Evolutionary conservation across 1,140 invertebrate species (phyloP).

Genomic region (Condylostylus longicornis): DNA sequence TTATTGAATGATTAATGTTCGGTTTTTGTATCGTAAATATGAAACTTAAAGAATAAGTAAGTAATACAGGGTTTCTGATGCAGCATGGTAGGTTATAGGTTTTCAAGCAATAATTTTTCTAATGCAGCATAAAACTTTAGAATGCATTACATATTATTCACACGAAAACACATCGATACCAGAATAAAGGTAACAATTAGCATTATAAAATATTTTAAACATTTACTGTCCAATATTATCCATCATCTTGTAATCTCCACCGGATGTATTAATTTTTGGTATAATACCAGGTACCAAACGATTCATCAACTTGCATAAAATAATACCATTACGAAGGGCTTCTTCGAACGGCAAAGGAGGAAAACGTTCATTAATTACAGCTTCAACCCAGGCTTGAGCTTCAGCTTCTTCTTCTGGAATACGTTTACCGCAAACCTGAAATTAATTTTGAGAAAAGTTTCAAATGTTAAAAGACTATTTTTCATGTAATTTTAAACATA

Average conservation of each 20-base stretch:
- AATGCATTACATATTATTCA: too few relatives aligned
- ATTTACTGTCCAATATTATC: constrained; percentile 80
- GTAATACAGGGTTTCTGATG: too few relatives aligned
- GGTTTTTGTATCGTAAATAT: too few relatives aligned
- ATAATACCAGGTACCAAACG: constrained; percentile 68
- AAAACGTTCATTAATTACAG: constrained; percentile 65
- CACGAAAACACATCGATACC: too few relatives aligned
- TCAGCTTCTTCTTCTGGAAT: constrained; percentile 69
- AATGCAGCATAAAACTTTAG: too few relatives aligned
- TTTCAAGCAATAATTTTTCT: not conserved
- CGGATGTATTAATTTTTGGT: constrained; percentile 70
- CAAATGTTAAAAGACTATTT: too few relatives aligned
- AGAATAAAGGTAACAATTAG: too few relatives aligned
- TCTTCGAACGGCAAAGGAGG: constrained; percentile 56
- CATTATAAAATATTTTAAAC: too few relatives aligned
- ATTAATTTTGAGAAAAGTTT: too few relatives aligned
- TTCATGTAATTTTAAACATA: too few relatives aligned
- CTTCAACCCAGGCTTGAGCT: constrained; percentile 78
- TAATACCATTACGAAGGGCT: constrained; percentile 65
- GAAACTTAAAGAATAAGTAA: too few relatives aligned
- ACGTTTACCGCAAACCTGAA: constrained; percentile 66
- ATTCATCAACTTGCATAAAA: constrained; percentile 75
- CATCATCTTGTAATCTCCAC: constrained; percentile 88
- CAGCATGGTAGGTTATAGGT: not conserved
- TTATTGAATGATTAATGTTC: too few relatives aligned